Conservation (phyloP, 2,797 vertebrate genomes). For the Anas georgica region DNA sequence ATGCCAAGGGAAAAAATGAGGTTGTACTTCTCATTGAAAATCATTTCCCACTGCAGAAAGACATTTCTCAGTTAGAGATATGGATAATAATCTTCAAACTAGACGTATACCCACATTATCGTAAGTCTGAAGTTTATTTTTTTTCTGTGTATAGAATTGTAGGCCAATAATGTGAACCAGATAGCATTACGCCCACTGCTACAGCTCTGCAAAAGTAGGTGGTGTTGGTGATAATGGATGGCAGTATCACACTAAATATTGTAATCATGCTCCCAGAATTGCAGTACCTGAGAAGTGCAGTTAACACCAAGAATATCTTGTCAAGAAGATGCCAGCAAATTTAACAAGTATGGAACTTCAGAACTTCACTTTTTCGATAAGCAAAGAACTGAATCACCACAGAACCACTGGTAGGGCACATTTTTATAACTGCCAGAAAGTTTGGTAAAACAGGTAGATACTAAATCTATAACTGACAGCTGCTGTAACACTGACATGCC, state of each 20-base stretch:
- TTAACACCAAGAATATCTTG: slow-evolving; percentile 71
- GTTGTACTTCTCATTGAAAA: background rate
- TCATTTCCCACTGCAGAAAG: background rate
- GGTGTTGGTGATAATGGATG: slow-evolving; percentile 76
- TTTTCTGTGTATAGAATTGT: slow-evolving; percentile 16
- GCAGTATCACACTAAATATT: slow-evolving; percentile 79
- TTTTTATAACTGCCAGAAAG: background rate
- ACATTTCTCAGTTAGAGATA: background rate
- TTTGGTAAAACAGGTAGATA: background rate
- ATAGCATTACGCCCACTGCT: slow-evolving; percentile 76
- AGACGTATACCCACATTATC: background rate
- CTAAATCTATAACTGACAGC: background rate
- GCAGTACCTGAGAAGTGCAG: slow-evolving; percentile 78
- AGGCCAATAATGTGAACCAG: slow-evolving; percentile 69
- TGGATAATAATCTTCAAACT: background rate
- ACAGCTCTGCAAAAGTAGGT: slow-evolving; percentile 73
- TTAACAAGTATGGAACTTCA: slow-evolving; percentile 63
- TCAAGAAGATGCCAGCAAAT: slow-evolving; percentile 56
- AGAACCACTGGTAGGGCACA: background rate
- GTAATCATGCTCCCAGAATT: slow-evolving; percentile 74
- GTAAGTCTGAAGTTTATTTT: background rate
- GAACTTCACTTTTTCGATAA: slow-evolving; percentile 65
- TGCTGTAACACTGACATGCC: background rate
- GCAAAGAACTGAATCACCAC: slow-evolving; percentile 40
- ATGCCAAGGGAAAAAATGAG: background rate